Conservation (phyloP, 2,888 invertebrate species). For the Rhingia rostrata region DNA sequence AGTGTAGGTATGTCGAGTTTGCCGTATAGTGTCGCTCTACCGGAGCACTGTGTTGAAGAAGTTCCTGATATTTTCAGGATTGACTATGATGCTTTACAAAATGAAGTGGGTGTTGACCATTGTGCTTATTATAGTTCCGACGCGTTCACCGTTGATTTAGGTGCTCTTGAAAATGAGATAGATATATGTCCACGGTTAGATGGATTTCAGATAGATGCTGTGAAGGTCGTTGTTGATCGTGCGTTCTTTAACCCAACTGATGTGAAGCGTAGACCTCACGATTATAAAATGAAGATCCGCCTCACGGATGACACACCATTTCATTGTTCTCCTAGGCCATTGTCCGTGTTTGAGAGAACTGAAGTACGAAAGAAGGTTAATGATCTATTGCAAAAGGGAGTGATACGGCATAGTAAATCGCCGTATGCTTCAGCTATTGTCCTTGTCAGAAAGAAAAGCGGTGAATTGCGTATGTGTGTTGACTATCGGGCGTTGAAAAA, state of each 20-base stretch:
- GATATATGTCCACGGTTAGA: slow-evolving; percentile 2
- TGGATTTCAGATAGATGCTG: neutral
- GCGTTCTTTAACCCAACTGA: neutral
- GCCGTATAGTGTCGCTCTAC: neutral
- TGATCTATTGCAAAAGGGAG: neutral
- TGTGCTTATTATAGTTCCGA: no score
- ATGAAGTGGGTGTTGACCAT: no score
- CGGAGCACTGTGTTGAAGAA: no score
- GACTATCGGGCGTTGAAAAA: neutral
- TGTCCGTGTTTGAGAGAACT: slow-evolving; percentile 4
- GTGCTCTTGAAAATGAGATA: neutral
- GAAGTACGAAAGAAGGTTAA: neutral
- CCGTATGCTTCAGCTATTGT: neutral
- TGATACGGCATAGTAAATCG: neutral
- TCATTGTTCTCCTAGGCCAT: slow-evolving; percentile 11
- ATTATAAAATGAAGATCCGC: slow-evolving; percentile 7
- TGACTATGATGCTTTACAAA: no score
- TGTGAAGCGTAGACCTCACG: slow-evolving; percentile 1
- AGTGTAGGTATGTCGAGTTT: neutral
- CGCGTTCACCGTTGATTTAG: neutral
- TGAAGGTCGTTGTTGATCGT: neutral
- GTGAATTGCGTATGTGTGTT: neutral
- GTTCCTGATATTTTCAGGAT: neutral
- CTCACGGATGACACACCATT: slow-evolving; percentile 17
- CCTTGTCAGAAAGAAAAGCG: neutral